Evolutionary conservation across 2,113 vertebrate species (phyloP).

Genomic region (Cyanocitta stelleri): DNA sequence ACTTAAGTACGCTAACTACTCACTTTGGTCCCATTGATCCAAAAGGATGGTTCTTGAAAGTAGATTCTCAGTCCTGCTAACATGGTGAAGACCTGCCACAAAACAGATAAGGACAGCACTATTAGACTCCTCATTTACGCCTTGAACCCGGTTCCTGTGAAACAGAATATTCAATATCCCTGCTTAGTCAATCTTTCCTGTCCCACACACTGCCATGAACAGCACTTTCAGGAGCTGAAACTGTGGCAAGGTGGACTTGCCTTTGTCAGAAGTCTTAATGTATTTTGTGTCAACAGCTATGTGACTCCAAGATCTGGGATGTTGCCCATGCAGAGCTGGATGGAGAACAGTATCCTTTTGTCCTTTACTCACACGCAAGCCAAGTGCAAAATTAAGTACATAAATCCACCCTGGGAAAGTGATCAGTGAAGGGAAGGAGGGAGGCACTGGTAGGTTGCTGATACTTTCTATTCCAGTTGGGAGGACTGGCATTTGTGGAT

Average conservation of each 20-base stretch:
- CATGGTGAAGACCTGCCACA: background rate
- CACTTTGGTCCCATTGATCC: background rate
- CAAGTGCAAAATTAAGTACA: background rate
- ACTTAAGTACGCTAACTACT: background rate
- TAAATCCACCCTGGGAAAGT: background rate
- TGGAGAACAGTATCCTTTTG: background rate
- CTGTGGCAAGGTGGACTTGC: background rate
- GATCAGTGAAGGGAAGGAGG: background rate
- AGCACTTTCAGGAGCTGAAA: background rate
- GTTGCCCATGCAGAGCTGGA: background rate
- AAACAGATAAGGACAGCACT: background rate
- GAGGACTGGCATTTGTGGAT: background rate
- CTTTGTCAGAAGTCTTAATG: background rate
- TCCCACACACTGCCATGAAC: accelerated
- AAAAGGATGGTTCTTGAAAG: background rate
- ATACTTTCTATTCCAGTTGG: background rate
- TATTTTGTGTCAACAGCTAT: accelerated
- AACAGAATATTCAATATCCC: background rate
- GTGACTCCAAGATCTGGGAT: background rate
- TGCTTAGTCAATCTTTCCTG: background rate
- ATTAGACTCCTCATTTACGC: accelerated
- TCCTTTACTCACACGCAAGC: accelerated
- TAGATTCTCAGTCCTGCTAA: background rate
- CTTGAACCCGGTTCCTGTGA: background rate
- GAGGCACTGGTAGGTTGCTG: background rate